Conservation (phyloP, 2,113 vertebrate genomes). For the Indicator maculatus region DNA sequence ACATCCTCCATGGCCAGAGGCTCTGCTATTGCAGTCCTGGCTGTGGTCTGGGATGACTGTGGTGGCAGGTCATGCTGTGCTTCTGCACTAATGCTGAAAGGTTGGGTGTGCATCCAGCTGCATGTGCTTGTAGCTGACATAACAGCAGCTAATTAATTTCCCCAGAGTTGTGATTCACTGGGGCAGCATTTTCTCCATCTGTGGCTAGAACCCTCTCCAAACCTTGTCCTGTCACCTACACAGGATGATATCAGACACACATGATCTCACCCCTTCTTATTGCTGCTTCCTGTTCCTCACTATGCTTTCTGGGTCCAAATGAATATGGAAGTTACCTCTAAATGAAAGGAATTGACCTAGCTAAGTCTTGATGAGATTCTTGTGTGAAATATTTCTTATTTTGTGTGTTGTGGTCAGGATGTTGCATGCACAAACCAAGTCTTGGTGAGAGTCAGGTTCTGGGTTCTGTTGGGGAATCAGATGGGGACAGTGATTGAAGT, state of each 20-base stretch:
- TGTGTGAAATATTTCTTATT: neutral
- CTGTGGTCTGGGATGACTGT: neutral
- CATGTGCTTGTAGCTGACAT: neutral
- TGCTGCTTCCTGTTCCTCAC: neutral
- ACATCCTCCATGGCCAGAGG: neutral
- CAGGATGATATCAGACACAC: neutral
- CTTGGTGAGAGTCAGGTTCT: neutral
- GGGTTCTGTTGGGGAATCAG: neutral
- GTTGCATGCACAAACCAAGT: neutral
- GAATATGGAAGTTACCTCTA: neutral
- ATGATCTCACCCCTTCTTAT: neutral
- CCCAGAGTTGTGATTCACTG: neutral
- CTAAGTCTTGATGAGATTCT: neutral
- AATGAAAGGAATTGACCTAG: neutral
- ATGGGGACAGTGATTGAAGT: neutral
- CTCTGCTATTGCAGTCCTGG: neutral
- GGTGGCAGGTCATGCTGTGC: neutral
- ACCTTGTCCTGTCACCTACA: neutral
- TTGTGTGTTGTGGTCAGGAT: neutral
- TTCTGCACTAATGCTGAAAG: neutral
- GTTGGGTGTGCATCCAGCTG: accelerated
- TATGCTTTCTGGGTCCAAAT: neutral
- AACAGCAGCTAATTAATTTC: neutral
- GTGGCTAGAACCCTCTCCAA: neutral
- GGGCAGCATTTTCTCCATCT: neutral